Evolutionary conservation across 1,140 invertebrate species (phyloP).

Genomic region (Dreissena polymorpha): DNA sequence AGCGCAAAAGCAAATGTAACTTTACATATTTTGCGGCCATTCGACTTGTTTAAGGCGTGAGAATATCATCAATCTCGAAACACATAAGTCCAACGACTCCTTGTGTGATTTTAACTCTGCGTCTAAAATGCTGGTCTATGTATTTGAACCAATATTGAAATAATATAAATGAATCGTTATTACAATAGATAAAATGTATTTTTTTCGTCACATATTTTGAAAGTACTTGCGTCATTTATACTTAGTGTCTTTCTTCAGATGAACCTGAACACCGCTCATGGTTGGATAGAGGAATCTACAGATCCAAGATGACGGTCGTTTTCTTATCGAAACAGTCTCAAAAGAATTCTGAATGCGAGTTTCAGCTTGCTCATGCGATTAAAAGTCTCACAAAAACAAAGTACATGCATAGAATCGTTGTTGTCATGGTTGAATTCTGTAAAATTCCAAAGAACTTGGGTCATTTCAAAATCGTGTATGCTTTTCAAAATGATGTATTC

Average conservation of each 20-base stretch:
- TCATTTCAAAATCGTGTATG: constrained; percentile 24
- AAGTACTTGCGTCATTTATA: background rate
- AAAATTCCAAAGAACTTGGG: constrained; percentile 24
- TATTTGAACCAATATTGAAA: too few species aligned
- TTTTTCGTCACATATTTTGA: too few species aligned
- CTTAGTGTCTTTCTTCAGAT: constrained; percentile 16
- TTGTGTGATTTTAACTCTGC: too few species aligned
- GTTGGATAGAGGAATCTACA: constrained; percentile 28
- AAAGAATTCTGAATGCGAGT: constrained; percentile 4
- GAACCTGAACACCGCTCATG: background rate
- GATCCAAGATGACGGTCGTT: constrained; percentile 2
- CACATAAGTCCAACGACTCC: too few species aligned
- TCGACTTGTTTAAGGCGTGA: too few species aligned
- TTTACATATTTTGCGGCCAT: too few species aligned
- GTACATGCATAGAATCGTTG: constrained; percentile 10
- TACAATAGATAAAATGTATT: too few species aligned
- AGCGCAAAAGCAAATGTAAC: too few species aligned
- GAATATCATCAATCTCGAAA: too few species aligned
- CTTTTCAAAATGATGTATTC: constrained; percentile 1
- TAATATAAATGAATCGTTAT: too few species aligned
- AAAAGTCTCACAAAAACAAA: constrained; percentile 6
- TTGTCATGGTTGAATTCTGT: constrained; percentile 24
- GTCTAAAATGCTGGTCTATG: too few species aligned
- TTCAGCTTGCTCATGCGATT: constrained; percentile 10
- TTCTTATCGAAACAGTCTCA: constrained; percentile 17